Conservation (phyloP, 53 echinoderm and acorn worm genomes). For the Echinometra lucunter region DNA sequence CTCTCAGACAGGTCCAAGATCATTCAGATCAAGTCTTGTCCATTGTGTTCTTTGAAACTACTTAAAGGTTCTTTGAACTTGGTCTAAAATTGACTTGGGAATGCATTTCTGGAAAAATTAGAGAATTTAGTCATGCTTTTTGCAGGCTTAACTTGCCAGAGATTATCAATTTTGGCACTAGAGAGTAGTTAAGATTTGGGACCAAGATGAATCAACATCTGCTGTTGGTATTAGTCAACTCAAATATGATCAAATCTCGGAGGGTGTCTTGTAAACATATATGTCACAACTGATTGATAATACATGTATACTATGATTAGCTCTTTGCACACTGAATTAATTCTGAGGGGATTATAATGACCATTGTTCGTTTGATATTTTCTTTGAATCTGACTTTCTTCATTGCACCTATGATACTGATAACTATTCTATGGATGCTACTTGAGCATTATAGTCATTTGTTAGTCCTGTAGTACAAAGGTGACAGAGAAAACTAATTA, state of each 20-base stretch:
- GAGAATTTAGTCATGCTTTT: constrained; percentile 20
- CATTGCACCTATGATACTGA: no score
- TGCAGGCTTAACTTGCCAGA: background rate
- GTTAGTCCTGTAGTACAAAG: no score
- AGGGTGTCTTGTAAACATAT: background rate
- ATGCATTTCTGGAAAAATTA: constrained; percentile 7
- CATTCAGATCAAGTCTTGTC: background rate
- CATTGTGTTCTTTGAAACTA: background rate
- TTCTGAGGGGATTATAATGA: no score
- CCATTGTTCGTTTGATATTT: no score
- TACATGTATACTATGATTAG: background rate
- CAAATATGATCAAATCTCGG: constrained; percentile 8
- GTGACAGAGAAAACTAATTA: no score
- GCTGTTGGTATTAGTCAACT: background rate
- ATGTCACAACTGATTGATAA: constrained; percentile 19
- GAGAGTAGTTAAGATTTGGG: background rate
- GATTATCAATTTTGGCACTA: background rate
- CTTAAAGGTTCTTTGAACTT: background rate
- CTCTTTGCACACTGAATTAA: no score
- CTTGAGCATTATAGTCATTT: no score
- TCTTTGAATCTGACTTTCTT: no score
- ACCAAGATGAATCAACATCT: background rate
- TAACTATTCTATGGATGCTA: no score
- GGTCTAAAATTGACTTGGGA: background rate
- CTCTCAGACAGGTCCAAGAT: constrained; percentile 27